phyloP scores from a whole-genome alignment of 2,113 vertebrate genomes.

The Otolemur garnettii region DNA sequence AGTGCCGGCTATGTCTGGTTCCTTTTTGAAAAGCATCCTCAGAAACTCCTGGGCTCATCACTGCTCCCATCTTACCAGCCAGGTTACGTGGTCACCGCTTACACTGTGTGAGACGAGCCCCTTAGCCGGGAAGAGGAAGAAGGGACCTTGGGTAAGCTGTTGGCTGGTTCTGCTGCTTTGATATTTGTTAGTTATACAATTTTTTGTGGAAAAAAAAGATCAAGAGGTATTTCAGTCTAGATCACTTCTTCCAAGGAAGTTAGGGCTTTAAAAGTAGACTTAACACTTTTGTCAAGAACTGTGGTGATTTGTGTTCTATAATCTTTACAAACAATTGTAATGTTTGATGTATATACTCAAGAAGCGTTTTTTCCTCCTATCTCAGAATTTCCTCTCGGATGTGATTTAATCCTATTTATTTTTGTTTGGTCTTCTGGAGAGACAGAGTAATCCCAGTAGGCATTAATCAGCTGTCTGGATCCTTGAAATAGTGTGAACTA shows the following conservation, averaged over 20 bases:
- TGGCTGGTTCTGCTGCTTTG: background rate
- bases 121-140: background rate
- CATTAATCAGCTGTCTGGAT: constrained; percentile 57
- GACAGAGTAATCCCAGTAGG: constrained; percentile 49
- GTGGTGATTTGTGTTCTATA: constrained; percentile 23
- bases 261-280: constrained; percentile 16
- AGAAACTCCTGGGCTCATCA: background rate
- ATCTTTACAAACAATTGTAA: constrained; percentile 25
- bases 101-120: rapidly evolving
- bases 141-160: background rate
- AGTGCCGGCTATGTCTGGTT: background rate
- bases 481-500: constrained; percentile 55
- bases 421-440: constrained; percentile 63
- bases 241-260: constrained; percentile 40
- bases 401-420: constrained; percentile 64
- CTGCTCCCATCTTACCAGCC: background rate
- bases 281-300: constrained; percentile 27
- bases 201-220: constrained; percentile 31
- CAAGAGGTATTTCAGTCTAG: constrained; percentile 17
- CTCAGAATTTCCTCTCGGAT: constrained; percentile 64
- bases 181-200: background rate
- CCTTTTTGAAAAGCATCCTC: background rate
- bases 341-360: constrained; percentile 43
- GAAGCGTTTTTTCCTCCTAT: constrained; percentile 12
- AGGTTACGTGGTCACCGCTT: background rate